A percentile compares a stretch with the other conserved stretches of the same genome.
Conservation (phyloP, 2,797 vertebrate species). For the Onychomys torridus region DNA sequence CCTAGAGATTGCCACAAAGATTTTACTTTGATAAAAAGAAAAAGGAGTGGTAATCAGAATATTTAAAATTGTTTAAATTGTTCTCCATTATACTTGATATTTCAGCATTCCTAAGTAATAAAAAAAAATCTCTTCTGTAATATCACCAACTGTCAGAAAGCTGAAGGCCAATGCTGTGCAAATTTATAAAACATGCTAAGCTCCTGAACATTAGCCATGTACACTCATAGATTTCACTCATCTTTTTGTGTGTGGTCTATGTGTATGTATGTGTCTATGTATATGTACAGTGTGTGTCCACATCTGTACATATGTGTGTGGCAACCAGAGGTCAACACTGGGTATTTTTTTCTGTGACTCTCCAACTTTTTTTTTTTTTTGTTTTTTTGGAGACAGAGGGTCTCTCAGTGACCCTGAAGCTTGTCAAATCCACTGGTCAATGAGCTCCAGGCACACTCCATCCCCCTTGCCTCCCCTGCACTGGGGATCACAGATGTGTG, state of each 20-base stretch:
- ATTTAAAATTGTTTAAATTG: background rate
- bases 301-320: background rate
- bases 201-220: background rate
- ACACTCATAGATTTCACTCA: background rate
- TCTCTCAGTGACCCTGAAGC: background rate
- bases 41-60: background rate
- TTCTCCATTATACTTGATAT: background rate
- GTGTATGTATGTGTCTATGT: background rate
- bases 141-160: conserved; percentile 48
- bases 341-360: background rate
- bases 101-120: conserved; percentile 44
- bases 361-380: background rate
- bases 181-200: background rate
- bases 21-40: conserved; percentile 39
- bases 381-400: background rate
- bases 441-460: background rate
- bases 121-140: conserved; percentile 6
- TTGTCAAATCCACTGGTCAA: no score
- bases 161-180: background rate
- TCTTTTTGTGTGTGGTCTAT: background rate
- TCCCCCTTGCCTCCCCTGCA: no score
- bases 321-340: no score
- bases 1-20: background rate
- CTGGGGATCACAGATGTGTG: background rate
- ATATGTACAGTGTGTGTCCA: background rate